These are phyloP conservation scores for Dermochelys coriacea DNA, from an alignment of 2,797 vertebrate species.

Conservation along the genomic window DNA sequence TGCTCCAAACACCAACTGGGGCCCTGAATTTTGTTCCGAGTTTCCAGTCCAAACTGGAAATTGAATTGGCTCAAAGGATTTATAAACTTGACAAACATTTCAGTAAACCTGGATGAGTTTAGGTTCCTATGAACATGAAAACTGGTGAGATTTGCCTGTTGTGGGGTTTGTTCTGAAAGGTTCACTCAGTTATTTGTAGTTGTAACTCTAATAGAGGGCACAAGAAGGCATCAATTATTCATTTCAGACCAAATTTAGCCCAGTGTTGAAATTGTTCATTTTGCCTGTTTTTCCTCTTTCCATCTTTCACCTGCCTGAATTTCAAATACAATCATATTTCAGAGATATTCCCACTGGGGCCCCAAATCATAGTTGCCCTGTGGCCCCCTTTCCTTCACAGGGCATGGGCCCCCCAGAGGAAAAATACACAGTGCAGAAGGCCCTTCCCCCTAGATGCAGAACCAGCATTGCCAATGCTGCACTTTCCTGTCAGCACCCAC, in stretches of 20 bases:
- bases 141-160: fast-evolving
- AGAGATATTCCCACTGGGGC: fast-evolving
- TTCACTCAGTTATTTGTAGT: not conserved
- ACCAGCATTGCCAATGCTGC: fast-evolving
- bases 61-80: fast-evolving
- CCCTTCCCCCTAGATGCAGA: not conserved
- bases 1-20: fast-evolving
- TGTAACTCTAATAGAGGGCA: not conserved
- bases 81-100: fast-evolving
- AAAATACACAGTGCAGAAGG: not conserved
- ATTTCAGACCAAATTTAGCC: not conserved
- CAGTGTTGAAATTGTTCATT: fast-evolving
- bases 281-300: not conserved
- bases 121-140: not conserved
- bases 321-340: not conserved
- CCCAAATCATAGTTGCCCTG: not conserved
- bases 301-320: fast-evolving
- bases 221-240: not conserved
- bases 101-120: not conserved
- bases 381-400: not conserved
- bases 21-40: not conserved
- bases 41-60: not conserved
- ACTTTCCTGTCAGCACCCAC: fast-evolving
- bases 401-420: not conserved
- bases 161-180: not conserved